These are phyloP conservation scores for Condylura cristata DNA, from an alignment of 2,113 vertebrate species.

Conservation along the genomic window DNA sequence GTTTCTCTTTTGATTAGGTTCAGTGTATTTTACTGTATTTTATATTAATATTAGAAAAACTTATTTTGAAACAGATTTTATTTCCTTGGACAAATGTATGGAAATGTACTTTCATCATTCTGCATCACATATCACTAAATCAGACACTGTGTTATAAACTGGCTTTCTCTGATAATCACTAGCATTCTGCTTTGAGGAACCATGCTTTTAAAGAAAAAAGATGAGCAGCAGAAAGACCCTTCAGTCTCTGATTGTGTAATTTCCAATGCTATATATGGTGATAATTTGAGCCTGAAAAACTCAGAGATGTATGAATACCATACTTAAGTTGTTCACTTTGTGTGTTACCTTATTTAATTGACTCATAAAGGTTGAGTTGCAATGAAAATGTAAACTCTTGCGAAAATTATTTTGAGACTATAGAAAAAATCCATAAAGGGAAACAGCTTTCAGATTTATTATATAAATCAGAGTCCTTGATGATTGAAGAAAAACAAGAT, in stretches of 20 bases:
- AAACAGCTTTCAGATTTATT: constrained; percentile 20
- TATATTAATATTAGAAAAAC: neutral
- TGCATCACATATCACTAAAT: neutral
- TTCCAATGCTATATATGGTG: neutral
- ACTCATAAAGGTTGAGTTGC: neutral
- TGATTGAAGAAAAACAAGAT: neutral
- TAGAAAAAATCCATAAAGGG: neutral
- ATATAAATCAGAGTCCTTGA: neutral
- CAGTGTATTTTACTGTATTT: neutral
- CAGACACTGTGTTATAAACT: neutral
- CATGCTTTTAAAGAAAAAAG: neutral
- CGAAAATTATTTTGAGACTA: neutral
- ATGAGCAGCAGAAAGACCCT: neutral
- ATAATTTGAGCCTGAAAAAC: neutral
- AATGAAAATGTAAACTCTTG: neutral
- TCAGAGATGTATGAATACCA: neutral
- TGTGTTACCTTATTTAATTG: neutral
- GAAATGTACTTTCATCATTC: neutral
- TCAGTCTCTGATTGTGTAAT: neutral
- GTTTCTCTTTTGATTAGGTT: neutral
- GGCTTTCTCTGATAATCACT: neutral
- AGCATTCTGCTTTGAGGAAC: neutral
- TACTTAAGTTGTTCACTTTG: neutral
- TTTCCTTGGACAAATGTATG: neutral
- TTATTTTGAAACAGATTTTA: neutral